These are phyloP conservation scores for Hypena proboscidalis DNA, from an alignment of 2,888 invertebrate genomes.

Conservation along the genomic window DNA sequence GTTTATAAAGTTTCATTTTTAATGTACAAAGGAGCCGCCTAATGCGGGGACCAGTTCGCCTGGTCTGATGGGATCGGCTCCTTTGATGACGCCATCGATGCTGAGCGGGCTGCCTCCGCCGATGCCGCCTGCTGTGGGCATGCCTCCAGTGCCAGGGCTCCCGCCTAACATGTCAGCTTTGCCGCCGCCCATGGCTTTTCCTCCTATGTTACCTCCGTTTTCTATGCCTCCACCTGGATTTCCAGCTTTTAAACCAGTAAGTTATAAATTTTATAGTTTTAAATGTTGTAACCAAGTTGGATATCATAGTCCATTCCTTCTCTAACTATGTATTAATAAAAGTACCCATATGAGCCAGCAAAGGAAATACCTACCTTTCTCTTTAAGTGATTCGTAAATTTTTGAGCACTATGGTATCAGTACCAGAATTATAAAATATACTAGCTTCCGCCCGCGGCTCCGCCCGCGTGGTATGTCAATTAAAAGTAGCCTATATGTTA, in stretches of 20 bases:
- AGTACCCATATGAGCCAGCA: no score
- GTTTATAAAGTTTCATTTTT: no score
- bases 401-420: no score
- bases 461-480: no score
- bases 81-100: slow-evolving; percentile 71
- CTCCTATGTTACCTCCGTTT: slow-evolving; percentile 89
- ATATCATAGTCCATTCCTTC: no score
- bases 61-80: slow-evolving; percentile 62
- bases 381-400: no score
- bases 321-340: no score
- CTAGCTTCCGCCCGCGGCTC: no score
- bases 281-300: not conserved
- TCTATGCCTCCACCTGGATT: slow-evolving; percentile 93
- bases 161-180: slow-evolving; percentile 73
- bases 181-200: slow-evolving; percentile 82
- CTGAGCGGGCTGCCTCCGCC: slow-evolving; percentile 79
- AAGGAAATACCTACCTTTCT: no score
- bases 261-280: slow-evolving; percentile 15
- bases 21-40: slow-evolving; percentile 69
- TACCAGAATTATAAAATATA: no score
- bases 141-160: slow-evolving; percentile 80
- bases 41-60: slow-evolving; percentile 72
- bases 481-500: no score
- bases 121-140: slow-evolving; percentile 80
- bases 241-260: slow-evolving; percentile 76